Evolutionary conservation across 2,797 vertebrate genomes (phyloP).

Genomic region (Lateolabrax maculatus): DNA sequence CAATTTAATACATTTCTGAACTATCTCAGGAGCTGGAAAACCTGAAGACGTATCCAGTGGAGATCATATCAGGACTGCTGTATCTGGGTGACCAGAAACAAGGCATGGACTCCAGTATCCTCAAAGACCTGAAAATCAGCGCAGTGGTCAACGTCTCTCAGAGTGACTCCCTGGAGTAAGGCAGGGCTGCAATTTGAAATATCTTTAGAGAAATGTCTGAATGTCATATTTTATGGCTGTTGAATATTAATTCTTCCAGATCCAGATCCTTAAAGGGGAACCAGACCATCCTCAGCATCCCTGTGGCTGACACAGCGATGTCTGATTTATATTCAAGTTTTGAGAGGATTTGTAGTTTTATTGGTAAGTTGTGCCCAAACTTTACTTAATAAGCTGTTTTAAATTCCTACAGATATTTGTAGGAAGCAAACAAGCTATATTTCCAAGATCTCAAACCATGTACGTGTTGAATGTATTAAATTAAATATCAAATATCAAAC

Average conservation of each 20-base stretch:
- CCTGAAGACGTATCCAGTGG: slow-evolving; percentile 88
- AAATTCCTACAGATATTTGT: not conserved
- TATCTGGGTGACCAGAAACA: slow-evolving; percentile 89
- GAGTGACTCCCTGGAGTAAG: slow-evolving; percentile 78
- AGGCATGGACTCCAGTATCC: slow-evolving; percentile 80
- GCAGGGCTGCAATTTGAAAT: not conserved
- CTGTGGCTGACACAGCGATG: slow-evolving; percentile 76
- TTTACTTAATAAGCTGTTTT: not conserved
- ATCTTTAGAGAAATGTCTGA: not conserved
- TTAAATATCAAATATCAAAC: no score
- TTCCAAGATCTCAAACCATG: no score
- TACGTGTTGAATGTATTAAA: no score
- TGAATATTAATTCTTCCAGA: not conserved
- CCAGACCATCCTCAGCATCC: slow-evolving; percentile 80
- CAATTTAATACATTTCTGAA: slow-evolving; percentile 7
- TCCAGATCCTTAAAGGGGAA: slow-evolving; percentile 54
- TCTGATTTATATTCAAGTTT: slow-evolving; percentile 83
- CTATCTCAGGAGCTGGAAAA: slow-evolving; percentile 88
- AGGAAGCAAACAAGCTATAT: no score
- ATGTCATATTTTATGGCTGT: not conserved
- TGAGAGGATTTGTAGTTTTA: slow-evolving; percentile 85
- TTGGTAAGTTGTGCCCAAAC: slow-evolving; percentile 80
- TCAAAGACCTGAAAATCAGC: slow-evolving; percentile 89
- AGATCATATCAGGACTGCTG: slow-evolving; percentile 86
- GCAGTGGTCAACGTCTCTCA: slow-evolving; percentile 87